Evolutionary conservation across 1,140 invertebrate species (phyloP).

Genomic region (Hycleus phaleratus): DNA sequence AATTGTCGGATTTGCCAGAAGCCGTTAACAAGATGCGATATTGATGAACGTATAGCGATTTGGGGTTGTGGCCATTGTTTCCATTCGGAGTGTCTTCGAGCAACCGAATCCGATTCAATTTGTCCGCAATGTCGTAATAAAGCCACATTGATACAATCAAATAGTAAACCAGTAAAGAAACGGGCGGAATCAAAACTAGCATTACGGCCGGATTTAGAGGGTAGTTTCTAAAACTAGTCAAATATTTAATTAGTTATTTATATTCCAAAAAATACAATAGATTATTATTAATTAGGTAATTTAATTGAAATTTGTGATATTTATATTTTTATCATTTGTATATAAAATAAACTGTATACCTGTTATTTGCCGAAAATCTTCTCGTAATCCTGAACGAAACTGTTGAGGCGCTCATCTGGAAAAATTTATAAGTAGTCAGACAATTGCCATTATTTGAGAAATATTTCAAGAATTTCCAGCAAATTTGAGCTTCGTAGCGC

Average conservation of each 20-base stretch:
- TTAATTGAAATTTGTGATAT: slow-evolving; percentile 10
- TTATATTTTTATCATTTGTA: slow-evolving; percentile 16
- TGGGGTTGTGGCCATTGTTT: slow-evolving; percentile 38
- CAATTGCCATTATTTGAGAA: neutral
- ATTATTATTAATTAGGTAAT: no score
- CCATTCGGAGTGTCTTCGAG: slow-evolving; percentile 30
- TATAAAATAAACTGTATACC: slow-evolving; percentile 1
- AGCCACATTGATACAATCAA: slow-evolving; percentile 14
- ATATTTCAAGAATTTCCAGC: no score
- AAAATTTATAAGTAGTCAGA: slow-evolving; percentile 20
- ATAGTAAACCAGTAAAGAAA: slow-evolving; percentile 9
- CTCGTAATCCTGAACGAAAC: slow-evolving; percentile 51
- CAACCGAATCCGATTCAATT: slow-evolving; percentile 19
- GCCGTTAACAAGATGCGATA: slow-evolving; percentile 21
- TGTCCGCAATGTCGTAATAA: slow-evolving; percentile 33
- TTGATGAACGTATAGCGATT: slow-evolving; percentile 22
- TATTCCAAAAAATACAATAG: no score
- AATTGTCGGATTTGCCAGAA: slow-evolving; percentile 33
- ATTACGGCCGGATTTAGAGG: slow-evolving; percentile 36
- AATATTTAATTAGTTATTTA: neutral
- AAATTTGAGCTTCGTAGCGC: no score
- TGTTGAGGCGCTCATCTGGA: slow-evolving; percentile 53
- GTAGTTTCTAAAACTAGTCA: slow-evolving; percentile 34
- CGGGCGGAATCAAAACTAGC: slow-evolving; percentile 12
- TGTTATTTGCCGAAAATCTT: slow-evolving; percentile 24